Base-by-base conservation (phyloP, 2,113 vertebrate genomes). In the Lipotes vexillifer region DNA sequence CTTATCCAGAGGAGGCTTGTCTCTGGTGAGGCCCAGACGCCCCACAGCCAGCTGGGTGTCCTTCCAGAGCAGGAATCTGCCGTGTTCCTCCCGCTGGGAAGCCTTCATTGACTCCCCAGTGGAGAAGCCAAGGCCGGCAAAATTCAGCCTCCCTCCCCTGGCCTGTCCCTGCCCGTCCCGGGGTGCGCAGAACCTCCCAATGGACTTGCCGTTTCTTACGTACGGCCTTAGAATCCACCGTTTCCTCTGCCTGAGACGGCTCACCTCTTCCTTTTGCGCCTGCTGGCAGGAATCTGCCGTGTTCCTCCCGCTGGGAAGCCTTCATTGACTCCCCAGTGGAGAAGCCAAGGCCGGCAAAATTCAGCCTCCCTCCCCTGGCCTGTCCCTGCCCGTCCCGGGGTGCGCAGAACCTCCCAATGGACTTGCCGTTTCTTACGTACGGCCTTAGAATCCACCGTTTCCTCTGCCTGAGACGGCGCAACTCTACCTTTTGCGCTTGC, bases 201-300 rank as follows among this genome's bases (percentile, higher is more conserved):
- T 9, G 6, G 6, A 36, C 31, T 1, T n/a, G 11, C 33, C 27
- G 2, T 7, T 31, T 41, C 44, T 1, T 2, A 69, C 4, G 2
- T 5, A 10, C 4, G 1, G 57, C 55, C 69, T 74, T 74, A 0
- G 13, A 41, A 21, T 1, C 1, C 8, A 20, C 20, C 13, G 0
- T 41, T 6, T 15, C 65, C 21, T 10, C 29, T 7, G 6, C 57
- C 41, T 25, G 49, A 17, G 29, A 25, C 12, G 0, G 55, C 55
- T 29, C 20, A 2, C 18, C 74, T 21, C n/a, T 85, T 49, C 36
- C n/a, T 71, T 86, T 15, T 20, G 15, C 21, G 38, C 63, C 86
- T 44, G n/a, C 6, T n/a, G n/a, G n/a, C 2, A 2, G 49, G 55
- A 49, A 31, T 23, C 49, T 0, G 0, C 0, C 0, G 0, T 15